Conservation (phyloP, 2,113 vertebrate genomes). For the Strix aluco region DNA sequence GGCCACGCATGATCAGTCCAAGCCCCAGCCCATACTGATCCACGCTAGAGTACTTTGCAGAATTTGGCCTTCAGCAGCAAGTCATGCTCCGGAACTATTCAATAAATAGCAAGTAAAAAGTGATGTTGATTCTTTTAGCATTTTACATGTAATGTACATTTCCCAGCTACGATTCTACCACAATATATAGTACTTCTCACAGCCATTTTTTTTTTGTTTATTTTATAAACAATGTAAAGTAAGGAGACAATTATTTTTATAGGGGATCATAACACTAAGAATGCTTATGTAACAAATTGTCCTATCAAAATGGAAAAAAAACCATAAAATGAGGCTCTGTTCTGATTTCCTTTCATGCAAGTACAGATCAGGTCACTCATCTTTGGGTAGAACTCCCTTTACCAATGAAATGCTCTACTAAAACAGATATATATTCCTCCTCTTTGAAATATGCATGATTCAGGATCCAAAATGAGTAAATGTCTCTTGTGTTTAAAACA, state of each 20-base stretch:
- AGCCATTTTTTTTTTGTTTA: not conserved
- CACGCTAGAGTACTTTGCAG: not conserved
- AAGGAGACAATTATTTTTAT: not conserved
- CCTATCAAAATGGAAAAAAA: not conserved
- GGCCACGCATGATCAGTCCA: fast-evolving
- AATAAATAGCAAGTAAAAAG: not conserved
- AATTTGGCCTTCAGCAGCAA: not conserved
- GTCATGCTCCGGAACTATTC: not conserved
- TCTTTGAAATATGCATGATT: not conserved
- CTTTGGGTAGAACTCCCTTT: not conserved
- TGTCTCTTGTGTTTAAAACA: not conserved
- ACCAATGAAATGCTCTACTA: not conserved
- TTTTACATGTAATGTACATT: not conserved
- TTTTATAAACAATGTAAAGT: not conserved
- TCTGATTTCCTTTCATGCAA: not conserved
- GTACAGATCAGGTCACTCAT: not conserved
- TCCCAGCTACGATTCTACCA: not conserved
- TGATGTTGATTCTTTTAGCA: not conserved
- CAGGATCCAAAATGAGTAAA: not conserved
- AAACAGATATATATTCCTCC: not conserved
- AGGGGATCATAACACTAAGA: not conserved
- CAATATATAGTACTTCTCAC: not conserved
- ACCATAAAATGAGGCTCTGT: not conserved
- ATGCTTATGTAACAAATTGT: not conserved
- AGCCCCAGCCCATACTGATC: not conserved